phyloP scores from a whole-genome alignment of 2,113 vertebrate genomes.

The Canis aureus region DNA sequence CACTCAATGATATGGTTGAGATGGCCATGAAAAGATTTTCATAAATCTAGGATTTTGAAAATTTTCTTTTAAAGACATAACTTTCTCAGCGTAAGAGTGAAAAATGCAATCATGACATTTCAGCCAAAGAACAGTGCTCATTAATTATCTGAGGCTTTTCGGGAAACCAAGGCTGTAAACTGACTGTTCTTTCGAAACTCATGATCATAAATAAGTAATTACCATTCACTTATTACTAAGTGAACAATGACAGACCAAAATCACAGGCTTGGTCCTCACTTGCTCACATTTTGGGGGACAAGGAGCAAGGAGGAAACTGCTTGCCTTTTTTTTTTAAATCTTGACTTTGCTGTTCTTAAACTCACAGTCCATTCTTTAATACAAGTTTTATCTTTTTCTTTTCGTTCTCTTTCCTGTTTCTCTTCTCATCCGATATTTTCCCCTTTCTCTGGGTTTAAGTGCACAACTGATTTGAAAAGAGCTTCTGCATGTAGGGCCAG shows the following conservation, averaged over 20 bases:
- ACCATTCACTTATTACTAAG: neutral
- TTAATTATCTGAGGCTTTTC: neutral
- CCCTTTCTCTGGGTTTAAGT: neutral
- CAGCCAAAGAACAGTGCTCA: neutral
- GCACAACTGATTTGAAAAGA: neutral
- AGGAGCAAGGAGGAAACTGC: too few species aligned
- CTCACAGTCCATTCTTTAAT: neutral
- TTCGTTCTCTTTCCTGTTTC: neutral
- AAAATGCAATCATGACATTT: slow-evolving; percentile 34
- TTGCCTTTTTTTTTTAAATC: neutral
- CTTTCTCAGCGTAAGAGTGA: neutral
- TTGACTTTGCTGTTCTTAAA: neutral
- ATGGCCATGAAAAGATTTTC: slow-evolving; percentile 49
- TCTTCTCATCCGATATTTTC: neutral
- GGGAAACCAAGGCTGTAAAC: neutral
- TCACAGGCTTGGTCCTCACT: neutral
- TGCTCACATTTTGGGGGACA: neutral
- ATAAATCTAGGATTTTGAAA: slow-evolving; percentile 63
- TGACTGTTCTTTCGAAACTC: neutral
- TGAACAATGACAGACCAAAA: neutral
- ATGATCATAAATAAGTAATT: fast-evolving
- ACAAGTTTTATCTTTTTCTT: neutral
- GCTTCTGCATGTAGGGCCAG: neutral
- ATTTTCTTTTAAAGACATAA: neutral
- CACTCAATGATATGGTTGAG: slow-evolving; percentile 48